Conservation (phyloP, 2,797 vertebrate species). For the Synaphobranchus kaupii region DNA sequence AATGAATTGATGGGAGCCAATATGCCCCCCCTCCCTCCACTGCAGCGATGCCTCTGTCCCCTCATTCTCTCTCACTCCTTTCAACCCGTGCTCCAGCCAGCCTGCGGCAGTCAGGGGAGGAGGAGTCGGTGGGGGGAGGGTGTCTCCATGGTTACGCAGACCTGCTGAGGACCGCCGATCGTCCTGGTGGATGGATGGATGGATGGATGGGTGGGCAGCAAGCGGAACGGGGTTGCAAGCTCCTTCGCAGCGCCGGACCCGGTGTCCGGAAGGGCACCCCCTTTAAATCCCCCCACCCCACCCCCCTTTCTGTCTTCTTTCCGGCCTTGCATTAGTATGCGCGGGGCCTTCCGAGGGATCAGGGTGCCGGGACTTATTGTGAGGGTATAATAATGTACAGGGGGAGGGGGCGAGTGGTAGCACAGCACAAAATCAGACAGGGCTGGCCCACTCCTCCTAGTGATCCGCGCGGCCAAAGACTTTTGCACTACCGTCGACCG, state of each 20-base stretch:
- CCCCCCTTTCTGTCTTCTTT: constrained; percentile 9
- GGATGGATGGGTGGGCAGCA: not conserved
- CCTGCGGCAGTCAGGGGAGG: constrained; percentile 66
- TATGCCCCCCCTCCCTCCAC: not conserved
- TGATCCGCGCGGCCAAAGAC: not conserved
- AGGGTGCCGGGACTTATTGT: not conserved
- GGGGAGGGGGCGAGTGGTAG: not conserved
- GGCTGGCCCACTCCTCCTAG: not conserved
- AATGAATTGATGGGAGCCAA: constrained; percentile 59
- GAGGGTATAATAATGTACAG: not conserved
- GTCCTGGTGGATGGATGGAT: constrained; percentile 3
- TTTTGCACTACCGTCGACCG: not conserved
- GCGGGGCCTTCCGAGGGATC: not conserved
- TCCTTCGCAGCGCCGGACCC: constrained; percentile 52
- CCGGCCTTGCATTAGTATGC: constrained; percentile 33
- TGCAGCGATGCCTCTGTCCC: constrained; percentile 20
- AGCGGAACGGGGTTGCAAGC: constrained; percentile 15
- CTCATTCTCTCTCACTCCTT: constrained; percentile 46
- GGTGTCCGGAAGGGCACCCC: not conserved
- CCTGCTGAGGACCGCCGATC: constrained; percentile 67
- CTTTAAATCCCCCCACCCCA: not conserved
- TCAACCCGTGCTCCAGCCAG: constrained; percentile 66
- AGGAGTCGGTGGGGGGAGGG: constrained; percentile 45
- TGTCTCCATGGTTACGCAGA: constrained; percentile 73
- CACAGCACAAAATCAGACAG: not conserved